Conservation (phyloP, 2,888 invertebrate genomes). For the Encarsia formosa region DNA sequence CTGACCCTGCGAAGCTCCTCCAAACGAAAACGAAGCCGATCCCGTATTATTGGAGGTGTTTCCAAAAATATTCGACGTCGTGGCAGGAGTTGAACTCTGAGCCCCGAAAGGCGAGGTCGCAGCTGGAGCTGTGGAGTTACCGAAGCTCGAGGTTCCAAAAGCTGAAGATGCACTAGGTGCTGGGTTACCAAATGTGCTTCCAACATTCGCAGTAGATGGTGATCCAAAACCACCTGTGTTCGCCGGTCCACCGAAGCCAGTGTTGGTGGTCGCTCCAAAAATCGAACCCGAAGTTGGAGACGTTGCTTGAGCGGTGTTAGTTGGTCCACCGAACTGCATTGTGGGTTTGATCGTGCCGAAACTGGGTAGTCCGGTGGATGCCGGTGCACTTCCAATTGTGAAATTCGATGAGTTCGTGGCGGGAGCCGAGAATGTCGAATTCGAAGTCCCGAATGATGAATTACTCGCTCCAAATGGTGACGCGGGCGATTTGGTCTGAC, state of each 20-base stretch:
- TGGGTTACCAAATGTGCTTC: background rate
- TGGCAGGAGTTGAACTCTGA: constrained; percentile 2
- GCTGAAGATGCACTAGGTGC: background rate
- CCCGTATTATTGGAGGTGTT: background rate
- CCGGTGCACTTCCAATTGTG: constrained; percentile 1
- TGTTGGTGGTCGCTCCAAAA: constrained; percentile 15
- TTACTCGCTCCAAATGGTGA: constrained; percentile 13
- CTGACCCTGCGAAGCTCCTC: background rate
- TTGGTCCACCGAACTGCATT: constrained; percentile 28
- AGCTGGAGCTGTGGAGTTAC: constrained; percentile 10
- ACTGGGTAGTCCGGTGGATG: constrained; percentile 1
- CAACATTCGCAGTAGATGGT: background rate
- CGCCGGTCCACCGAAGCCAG: too few relatives aligned
- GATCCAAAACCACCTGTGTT: constrained; percentile 2
- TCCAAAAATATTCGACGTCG: constrained; percentile 8
- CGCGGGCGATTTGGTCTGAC: constrained; percentile 26
- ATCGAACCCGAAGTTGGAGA: constrained; percentile 3
- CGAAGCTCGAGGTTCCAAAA: constrained; percentile 23
- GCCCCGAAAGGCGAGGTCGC: constrained; percentile 27
- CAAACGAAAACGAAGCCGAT: background rate
- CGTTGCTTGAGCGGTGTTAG: background rate
- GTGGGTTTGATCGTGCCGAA: constrained; percentile 15
- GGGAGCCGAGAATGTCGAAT: constrained; percentile 9
- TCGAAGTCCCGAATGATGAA: constrained; percentile 11
- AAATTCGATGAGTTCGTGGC: constrained; percentile 9